These are phyloP conservation scores for Calosoma granatense DNA, from an alignment of 1,140 invertebrate genomes.

Conservation along the genomic window DNA sequence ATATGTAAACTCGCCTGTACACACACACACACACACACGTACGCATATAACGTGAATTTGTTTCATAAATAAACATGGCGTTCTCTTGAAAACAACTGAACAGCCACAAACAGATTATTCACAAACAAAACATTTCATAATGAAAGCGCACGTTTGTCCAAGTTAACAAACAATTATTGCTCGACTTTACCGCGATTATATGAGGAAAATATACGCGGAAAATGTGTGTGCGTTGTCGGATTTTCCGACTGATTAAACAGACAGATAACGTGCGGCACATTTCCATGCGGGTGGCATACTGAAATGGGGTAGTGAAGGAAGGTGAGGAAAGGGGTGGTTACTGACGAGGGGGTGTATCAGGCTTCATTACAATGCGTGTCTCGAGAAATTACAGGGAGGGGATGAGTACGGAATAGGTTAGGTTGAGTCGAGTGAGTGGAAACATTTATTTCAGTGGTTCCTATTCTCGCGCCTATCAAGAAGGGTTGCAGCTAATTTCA, in stretches of 20 bases:
- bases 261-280: not conserved
- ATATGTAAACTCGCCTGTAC: too few relatives aligned
- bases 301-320: not conserved
- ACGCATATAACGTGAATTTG: too few relatives aligned
- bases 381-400: not conserved
- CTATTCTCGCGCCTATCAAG: not conserved
- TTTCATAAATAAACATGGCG: not conserved
- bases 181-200: not conserved
- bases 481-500: conserved; percentile 2
- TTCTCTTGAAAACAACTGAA: not conserved
- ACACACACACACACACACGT: too few relatives aligned
- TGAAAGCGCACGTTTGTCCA: not conserved
- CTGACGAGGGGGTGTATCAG: too few relatives aligned
- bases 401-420: too few relatives aligned
- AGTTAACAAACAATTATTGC: not conserved
- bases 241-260: conserved; percentile 6
- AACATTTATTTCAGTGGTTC: conserved; percentile 2
- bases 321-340: not conserved
- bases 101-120: not conserved
- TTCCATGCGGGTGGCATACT: not conserved
- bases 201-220: not conserved
- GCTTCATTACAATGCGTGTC: conserved; percentile 5
- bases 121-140: conserved; percentile 4
- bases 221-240: conserved; percentile 5
- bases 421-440: not conserved